These are phyloP conservation scores for Gymnocephalus cernua DNA, from an alignment of 2,113 vertebrate genomes.

Conservation along the genomic window DNA sequence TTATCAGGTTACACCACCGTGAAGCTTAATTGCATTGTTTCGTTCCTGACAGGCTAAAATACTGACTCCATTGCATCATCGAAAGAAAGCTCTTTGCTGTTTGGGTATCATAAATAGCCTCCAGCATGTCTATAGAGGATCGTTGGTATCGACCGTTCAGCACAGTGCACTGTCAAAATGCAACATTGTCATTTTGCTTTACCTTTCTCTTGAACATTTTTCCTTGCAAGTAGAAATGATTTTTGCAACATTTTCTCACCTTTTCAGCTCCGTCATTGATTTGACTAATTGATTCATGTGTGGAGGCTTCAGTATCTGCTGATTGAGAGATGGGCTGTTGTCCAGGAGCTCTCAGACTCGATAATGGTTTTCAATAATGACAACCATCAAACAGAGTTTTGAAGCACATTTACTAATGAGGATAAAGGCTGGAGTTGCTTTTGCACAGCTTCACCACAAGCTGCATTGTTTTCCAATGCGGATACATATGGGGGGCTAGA, in stretches of 20 bases:
- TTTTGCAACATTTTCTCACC: slow-evolving; percentile 1
- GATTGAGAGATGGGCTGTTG: slow-evolving; percentile 35
- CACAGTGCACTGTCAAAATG: background rate
- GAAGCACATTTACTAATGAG: background rate
- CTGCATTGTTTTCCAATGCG: background rate
- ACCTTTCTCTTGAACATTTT: background rate
- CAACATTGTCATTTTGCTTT: background rate
- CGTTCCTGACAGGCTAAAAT: slow-evolving; percentile 30
- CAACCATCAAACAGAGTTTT: slow-evolving; percentile 5
- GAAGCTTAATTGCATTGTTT: slow-evolving; percentile 70
- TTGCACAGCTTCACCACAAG: background rate
- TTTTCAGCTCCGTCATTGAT: slow-evolving; percentile 10
- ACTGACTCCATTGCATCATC: background rate
- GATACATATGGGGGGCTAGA: background rate
- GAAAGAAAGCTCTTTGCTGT: background rate
- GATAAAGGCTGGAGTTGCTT: background rate
- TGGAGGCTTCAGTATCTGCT: background rate
- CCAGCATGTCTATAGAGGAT: background rate
- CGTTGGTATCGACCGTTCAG: slow-evolving; percentile 5
- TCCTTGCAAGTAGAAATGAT: background rate
- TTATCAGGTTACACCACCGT: slow-evolving; percentile 68
- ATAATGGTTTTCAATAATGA: slow-evolving; percentile 31
- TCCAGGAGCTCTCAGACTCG: slow-evolving; percentile 4
- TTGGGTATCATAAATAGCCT: slow-evolving; percentile 7
- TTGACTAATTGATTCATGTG: slow-evolving; percentile 13